A percentile compares a stretch with the other conserved stretches of the same genome.
Conservation (phyloP, 2,113 vertebrate genomes). For the Gulo gulo region DNA sequence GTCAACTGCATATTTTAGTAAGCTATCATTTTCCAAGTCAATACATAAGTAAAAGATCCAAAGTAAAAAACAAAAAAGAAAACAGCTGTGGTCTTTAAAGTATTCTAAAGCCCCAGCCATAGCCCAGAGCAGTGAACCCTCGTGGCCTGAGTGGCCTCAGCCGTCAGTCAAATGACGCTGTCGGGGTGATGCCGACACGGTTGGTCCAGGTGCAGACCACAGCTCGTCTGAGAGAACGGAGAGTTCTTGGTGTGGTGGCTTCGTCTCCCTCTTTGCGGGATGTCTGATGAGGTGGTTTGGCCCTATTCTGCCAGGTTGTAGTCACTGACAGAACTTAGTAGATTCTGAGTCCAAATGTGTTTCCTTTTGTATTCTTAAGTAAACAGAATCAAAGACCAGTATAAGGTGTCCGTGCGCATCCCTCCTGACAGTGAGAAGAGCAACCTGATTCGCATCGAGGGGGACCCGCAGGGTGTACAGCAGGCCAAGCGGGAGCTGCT, state of each 20-base stretch:
- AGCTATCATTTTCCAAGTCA: background rate
- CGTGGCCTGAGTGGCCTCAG: fast-evolving
- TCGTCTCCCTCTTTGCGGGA: fast-evolving
- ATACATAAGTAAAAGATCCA: background rate
- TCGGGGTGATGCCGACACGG: fast-evolving
- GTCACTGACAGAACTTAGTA: fast-evolving
- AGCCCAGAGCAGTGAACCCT: fast-evolving
- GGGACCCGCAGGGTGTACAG: slow-evolving; percentile 97
- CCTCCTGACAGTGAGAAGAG: slow-evolving; percentile 98
- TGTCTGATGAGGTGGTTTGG: fast-evolving
- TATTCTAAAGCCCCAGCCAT: background rate
- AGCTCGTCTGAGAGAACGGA: fast-evolving
- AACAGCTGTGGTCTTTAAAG: background rate
- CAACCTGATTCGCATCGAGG: slow-evolving; percentile 97
- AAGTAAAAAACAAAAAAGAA: background rate
- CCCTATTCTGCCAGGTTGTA: no score
- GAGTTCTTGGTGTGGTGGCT: no score
- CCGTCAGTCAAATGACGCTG: fast-evolving
- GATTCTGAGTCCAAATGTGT: background rate
- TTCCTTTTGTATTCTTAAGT: slow-evolving; percentile 82
- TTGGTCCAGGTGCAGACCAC: fast-evolving
- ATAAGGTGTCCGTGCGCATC: slow-evolving; percentile 98
- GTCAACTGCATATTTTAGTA: background rate
- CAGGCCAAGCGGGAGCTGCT: slow-evolving; percentile 98
- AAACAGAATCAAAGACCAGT: slow-evolving; percentile 98